phyloP scores from a whole-genome alignment of 2,113 vertebrate species.

The Rattus norvegicus region DNA sequence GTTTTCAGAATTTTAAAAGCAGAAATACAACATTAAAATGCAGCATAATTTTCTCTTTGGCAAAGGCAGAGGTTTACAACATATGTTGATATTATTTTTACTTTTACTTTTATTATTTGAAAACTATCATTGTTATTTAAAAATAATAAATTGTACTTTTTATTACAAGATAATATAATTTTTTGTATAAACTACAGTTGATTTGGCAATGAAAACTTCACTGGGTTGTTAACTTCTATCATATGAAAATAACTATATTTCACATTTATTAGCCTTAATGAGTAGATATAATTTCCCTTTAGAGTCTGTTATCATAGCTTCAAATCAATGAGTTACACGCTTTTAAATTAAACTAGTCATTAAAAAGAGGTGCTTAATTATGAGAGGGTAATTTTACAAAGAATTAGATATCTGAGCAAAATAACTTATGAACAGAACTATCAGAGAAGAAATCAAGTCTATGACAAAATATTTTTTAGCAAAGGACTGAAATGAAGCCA shows the following conservation, averaged over 20 bases:
- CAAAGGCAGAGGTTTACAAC: background rate
- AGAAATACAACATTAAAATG: background rate
- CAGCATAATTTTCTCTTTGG: background rate
- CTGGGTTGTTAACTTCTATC: constrained; percentile 38
- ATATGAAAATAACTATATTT: constrained; percentile 44
- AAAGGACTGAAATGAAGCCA: background rate
- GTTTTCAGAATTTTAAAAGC: background rate
- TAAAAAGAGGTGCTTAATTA: constrained; percentile 51
- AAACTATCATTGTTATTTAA: constrained; percentile 55
- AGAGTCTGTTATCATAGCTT: constrained; percentile 34
- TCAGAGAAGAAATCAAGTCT: constrained; percentile 28
- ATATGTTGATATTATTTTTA: background rate
- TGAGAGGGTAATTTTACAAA: constrained; percentile 57
- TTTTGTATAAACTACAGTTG: constrained; percentile 24
- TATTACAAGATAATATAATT: constrained; percentile 28
- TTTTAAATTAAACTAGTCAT: constrained; percentile 52
- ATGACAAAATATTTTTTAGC: background rate
- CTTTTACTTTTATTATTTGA: constrained; percentile 53
- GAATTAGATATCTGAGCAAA: background rate
- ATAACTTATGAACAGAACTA: constrained; percentile 37
- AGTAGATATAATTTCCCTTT: constrained; percentile 20
- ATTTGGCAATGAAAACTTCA: constrained; percentile 24
- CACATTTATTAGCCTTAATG: constrained; percentile 47
- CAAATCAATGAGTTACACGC: background rate
- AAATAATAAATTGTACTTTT: background rate